Evolutionary conservation across 1,140 invertebrate species (phyloP).

Genomic region (Drosophila littoralis): DNA sequence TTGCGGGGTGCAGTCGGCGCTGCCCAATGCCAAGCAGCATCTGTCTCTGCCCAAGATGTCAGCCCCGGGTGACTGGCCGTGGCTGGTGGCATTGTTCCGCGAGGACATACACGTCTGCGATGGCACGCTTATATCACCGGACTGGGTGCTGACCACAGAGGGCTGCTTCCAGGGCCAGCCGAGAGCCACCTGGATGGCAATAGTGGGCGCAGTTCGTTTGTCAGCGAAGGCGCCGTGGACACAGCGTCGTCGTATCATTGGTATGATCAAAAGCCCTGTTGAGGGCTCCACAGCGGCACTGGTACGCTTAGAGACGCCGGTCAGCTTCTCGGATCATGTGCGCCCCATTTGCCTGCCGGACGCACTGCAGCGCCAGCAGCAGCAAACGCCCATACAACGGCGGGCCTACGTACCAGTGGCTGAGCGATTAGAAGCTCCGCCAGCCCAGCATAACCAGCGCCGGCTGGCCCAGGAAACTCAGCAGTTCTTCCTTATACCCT

Average conservation of each 20-base stretch:
- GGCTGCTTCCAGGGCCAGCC: slow-evolving; percentile 95
- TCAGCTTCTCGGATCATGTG: slow-evolving; percentile 92
- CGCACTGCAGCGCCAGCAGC: slow-evolving; percentile 73
- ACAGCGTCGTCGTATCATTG: slow-evolving; percentile 91
- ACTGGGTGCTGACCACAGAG: slow-evolving; percentile 94
- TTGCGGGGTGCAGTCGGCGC: slow-evolving; percentile 90
- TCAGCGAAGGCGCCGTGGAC: slow-evolving; percentile 93
- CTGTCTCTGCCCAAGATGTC: slow-evolving; percentile 88
- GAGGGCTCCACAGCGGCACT: slow-evolving; percentile 93
- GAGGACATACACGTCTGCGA: slow-evolving; percentile 95
- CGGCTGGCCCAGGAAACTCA: slow-evolving; percentile 73
- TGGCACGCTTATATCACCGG: slow-evolving; percentile 90
- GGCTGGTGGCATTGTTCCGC: slow-evolving; percentile 93
- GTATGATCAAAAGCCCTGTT: slow-evolving; percentile 95
- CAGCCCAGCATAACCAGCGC: slow-evolving; percentile 11
- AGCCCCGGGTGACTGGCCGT: slow-evolving; percentile 93
- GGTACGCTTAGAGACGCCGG: slow-evolving; percentile 91
- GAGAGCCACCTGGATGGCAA: slow-evolving; percentile 92
- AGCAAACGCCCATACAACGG: slow-evolving; percentile 62
- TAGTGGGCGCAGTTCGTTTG: slow-evolving; percentile 91
- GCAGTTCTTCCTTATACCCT: slow-evolving; percentile 77
- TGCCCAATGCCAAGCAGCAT: slow-evolving; percentile 85
- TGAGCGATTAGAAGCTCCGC: slow-evolving; percentile 59
- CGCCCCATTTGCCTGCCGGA: slow-evolving; percentile 91
- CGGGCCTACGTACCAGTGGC: slow-evolving; percentile 73